phyloP scores from a whole-genome alignment of 2,888 invertebrate species.

The Aporophyla lueneburgensis region DNA sequence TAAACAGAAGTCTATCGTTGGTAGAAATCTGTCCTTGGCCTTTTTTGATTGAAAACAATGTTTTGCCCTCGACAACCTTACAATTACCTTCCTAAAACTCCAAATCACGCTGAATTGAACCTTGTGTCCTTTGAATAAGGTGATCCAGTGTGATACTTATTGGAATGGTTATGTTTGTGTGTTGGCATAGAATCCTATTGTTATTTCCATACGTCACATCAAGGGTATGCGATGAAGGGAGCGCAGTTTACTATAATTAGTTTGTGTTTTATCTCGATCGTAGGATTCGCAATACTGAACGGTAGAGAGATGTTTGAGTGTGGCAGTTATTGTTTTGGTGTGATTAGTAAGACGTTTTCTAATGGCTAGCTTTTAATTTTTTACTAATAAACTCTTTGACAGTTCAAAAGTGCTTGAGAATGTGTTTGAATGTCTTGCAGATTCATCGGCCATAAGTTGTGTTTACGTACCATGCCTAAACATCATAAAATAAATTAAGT shows the following conservation, averaged over 20 bases:
- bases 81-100: neutral
- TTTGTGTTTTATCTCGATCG: slow-evolving; percentile 81
- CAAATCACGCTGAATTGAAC: neutral
- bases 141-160: neutral
- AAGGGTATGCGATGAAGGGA: slow-evolving; percentile 76
- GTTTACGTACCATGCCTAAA: too few relatives aligned
- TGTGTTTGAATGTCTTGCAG: too few relatives aligned
- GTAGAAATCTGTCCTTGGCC: slow-evolving; percentile 77
- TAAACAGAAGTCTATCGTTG: slow-evolving; percentile 71
- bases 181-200: slow-evolving; percentile 70
- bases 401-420: too few relatives aligned
- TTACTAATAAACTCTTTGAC: too few relatives aligned
- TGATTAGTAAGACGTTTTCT: neutral
- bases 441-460: too few relatives aligned
- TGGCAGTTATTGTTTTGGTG: slow-evolving; percentile 36
- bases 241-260: slow-evolving; percentile 83
- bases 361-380: too few relatives aligned
- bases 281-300: slow-evolving; percentile 75
- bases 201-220: slow-evolving; percentile 80
- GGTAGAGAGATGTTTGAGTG: slow-evolving; percentile 61
- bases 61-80: slow-evolving; percentile 54
- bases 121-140: slow-evolving; percentile 9
- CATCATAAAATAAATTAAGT: too few relatives aligned
- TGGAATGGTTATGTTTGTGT: slow-evolving; percentile 5
- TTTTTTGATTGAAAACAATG: slow-evolving; percentile 77